phyloP scores from a whole-genome alignment of 92 coral and sea anemone genomes.

The Porites cylindrica region DNA sequence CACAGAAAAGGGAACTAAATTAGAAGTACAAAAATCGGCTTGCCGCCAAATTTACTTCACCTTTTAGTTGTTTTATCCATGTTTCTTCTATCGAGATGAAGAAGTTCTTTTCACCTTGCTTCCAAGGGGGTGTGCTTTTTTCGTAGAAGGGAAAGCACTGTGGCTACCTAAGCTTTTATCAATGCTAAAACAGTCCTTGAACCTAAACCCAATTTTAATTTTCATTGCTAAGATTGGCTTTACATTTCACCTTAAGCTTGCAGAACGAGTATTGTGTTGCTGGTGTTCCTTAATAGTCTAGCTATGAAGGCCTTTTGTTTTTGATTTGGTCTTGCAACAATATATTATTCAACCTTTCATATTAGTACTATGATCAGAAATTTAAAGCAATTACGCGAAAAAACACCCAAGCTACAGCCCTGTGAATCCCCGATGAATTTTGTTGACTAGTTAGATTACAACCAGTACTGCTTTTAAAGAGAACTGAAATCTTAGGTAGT shows the following conservation, averaged over 20 bases:
- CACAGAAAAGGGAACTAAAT: not conserved
- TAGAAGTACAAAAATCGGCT: not conserved
- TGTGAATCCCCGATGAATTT: conserved; percentile 41
- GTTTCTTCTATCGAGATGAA: not conserved
- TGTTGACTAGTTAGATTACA: conserved; percentile 62
- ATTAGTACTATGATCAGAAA: not conserved
- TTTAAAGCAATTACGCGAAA: conserved; percentile 8
- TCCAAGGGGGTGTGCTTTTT: conserved; percentile 36
- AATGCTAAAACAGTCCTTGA: conserved; percentile 34
- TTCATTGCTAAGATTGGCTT: not conserved
- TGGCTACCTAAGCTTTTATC: conserved; percentile 29
- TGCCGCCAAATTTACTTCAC: conserved; percentile 12
- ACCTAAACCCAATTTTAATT: conserved; percentile 4
- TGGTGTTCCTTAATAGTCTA: conserved; percentile 7
- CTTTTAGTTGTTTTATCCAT: not conserved
- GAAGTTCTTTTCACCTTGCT: conserved; percentile 4
- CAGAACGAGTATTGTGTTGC: conserved; percentile 31
- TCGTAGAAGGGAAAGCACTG: conserved; percentile 20
- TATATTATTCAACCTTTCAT: conserved; percentile 8
- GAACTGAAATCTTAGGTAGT: conserved; percentile 20
- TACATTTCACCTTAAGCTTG: not conserved
- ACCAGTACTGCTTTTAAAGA: conserved; percentile 47
- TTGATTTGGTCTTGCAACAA: conserved; percentile 5
- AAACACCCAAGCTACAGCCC: conserved; percentile 27
- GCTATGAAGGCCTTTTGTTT: not conserved